Percentiles rank a stretch among this genome's conserved stretches.
Conservation (phyloP, 1,140 invertebrate species). For the Microplitis mediator region DNA sequence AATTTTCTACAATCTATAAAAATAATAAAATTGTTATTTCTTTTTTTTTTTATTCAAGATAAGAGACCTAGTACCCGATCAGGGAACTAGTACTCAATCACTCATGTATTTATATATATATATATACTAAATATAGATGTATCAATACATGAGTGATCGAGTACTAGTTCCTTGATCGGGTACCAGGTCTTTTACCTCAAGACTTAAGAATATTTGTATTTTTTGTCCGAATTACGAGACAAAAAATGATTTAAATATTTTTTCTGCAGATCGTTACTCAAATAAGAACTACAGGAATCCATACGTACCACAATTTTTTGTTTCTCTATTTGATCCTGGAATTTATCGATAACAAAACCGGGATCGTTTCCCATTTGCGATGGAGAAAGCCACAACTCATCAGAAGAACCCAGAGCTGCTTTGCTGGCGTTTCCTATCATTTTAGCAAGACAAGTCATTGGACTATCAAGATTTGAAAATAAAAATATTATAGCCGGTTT, state of each 20-base stretch:
- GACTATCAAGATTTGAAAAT: constrained; percentile 39
- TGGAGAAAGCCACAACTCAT: constrained; percentile 36
- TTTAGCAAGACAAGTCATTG: constrained; percentile 45
- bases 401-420: constrained; percentile 33
- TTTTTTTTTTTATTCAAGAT: too few species aligned
- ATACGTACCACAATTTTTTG: constrained; percentile 48
- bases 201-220: too few species aligned
- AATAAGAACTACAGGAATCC: neutral
- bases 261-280: too few species aligned
- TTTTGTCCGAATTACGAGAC: too few species aligned
- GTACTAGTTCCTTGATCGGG: too few species aligned
- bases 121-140: too few species aligned
- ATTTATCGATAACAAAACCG: constrained; percentile 38
- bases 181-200: too few species aligned
- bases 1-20: constrained; percentile 36
- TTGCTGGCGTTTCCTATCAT: constrained; percentile 40
- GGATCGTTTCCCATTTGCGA: constrained; percentile 40
- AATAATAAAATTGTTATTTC: constrained; percentile 3
- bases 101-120: too few species aligned
- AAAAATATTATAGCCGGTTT: constrained; percentile 45
- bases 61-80: too few species aligned
- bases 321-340: constrained; percentile 26
- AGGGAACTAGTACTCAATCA: too few species aligned
- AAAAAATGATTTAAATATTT: too few species aligned
- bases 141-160: too few species aligned